Evolutionary conservation across 1,140 invertebrate species (phyloP), one percentile per base, ranked within the genome.

Genomic region (Holcopasites calliopsidis): DNA sequence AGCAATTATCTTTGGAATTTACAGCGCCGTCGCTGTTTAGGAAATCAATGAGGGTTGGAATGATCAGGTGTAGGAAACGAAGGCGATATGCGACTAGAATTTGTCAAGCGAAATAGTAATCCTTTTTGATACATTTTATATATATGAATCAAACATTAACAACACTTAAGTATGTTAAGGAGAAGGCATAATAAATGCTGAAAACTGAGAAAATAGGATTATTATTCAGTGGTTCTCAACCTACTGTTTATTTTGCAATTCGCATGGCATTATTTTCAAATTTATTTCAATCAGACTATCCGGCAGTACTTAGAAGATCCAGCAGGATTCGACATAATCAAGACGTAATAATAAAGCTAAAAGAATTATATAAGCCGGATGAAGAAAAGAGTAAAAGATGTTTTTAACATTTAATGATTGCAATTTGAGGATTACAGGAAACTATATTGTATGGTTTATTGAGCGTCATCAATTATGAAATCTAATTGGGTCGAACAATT

Each of bases 81-180:
- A 40, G 33, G 44, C 52, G 50, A 71, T 66, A 68, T 35, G 68
- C 65, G 26, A 70, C 77, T 70, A 79, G 78, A 69, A 71, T 81
- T 66, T 64, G 71, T 74, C 35, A 50, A 76, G 72, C 33, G 35
- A 60, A 82, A 80, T 65, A 86, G 50, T 49, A 61, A 71, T 49
- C 35, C 28, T 79, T 91, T 91, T 91, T 91, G 89, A 91, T 91
- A 91, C 87, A 83, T 91, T 91, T 91, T 91, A 91, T 89, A 90
- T 88, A 83, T 87, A 83, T 76, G 88, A 88, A 77, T 86, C 68
- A 86, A 85, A 76, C 78, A 83, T 87, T 88, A 78, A 88, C 87
- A 85, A 83, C 85, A 88, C 83, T 87, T 87, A 86, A 83, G 69
- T 84, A 89, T 86, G 87, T 84, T 80, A 58, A 87, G 40, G 72